Evolutionary conservation across 2,113 vertebrate species (phyloP).

Genomic region (Tauraco erythrolophus): DNA sequence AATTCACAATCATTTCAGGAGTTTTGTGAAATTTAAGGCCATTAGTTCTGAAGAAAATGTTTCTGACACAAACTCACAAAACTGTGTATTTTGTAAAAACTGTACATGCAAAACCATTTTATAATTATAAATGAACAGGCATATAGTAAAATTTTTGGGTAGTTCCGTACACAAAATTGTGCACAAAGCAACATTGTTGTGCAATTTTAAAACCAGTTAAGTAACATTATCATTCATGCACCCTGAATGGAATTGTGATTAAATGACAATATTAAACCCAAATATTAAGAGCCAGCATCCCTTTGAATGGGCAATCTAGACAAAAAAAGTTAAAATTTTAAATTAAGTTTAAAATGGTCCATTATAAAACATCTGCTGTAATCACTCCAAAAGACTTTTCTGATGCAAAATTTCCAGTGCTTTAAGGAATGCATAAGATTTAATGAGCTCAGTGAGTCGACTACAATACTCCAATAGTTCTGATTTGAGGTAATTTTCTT

Average conservation of each 20-base stretch:
- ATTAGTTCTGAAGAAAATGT: slow-evolving; percentile 89
- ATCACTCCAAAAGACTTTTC: slow-evolving; percentile 13
- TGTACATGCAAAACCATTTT: slow-evolving; percentile 94
- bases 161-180: slow-evolving; percentile 88
- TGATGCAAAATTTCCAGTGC: slow-evolving; percentile 48
- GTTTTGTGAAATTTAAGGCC: slow-evolving; percentile 97
- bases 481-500: slow-evolving; percentile 62
- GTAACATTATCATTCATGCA: slow-evolving; percentile 75
- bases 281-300: slow-evolving; percentile 74
- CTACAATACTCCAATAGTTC: slow-evolving; percentile 19
- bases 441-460: slow-evolving; percentile 38
- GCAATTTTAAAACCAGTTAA: slow-evolving; percentile 71
- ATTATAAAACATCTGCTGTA: slow-evolving; percentile 43
- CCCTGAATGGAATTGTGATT: slow-evolving; percentile 53
- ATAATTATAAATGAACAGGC: slow-evolving; percentile 85
- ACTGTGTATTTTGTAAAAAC: slow-evolving; percentile 91
- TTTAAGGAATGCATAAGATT: slow-evolving; percentile 56
- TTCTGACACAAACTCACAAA: slow-evolving; percentile 86
- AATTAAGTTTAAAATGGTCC: slow-evolving; percentile 26
- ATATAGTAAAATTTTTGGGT: slow-evolving; percentile 85
- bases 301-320: slow-evolving; percentile 79
- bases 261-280: slow-evolving; percentile 64
- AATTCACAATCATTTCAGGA: slow-evolving; percentile 91
- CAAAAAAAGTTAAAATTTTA: slow-evolving; percentile 15
- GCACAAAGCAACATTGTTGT: slow-evolving; percentile 81